phyloP scores from a whole-genome alignment of 2,888 invertebrate genomes.

The Apodemia zela region DNA sequence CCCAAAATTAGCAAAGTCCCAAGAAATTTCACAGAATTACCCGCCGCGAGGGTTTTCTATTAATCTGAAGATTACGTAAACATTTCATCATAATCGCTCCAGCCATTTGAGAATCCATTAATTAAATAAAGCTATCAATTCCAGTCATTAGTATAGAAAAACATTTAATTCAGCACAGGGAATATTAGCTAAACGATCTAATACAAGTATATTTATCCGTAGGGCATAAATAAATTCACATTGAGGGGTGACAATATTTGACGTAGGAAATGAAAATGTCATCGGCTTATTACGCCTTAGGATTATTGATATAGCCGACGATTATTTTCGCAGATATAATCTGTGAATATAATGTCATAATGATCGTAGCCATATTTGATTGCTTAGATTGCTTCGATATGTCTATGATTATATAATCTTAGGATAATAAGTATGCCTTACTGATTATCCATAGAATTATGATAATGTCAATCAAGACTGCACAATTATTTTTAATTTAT shows the following conservation, averaged over 20 bases:
- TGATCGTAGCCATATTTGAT: constrained; percentile 38
- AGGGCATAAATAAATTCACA: constrained; percentile 52
- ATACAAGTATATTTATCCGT: constrained; percentile 50
- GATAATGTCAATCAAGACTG: constrained; percentile 9
- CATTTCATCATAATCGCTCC: too few relatives aligned
- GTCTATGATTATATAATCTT: constrained; percentile 28
- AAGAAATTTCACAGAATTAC: too few relatives aligned
- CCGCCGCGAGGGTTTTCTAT: too few relatives aligned
- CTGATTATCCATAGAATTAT: constrained; percentile 6
- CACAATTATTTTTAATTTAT: neutral
- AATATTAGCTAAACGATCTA: constrained; percentile 45
- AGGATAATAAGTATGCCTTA: constrained; percentile 17
- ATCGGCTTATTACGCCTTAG: constrained; percentile 60
- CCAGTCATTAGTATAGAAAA: constrained; percentile 13
- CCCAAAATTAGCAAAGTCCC: too few relatives aligned
- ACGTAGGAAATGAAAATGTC: constrained; percentile 77
- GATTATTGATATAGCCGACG: constrained; percentile 66
- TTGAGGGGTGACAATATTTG: constrained; percentile 58
- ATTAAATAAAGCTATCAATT: too few relatives aligned
- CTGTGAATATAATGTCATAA: constrained; percentile 32
- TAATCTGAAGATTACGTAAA: too few relatives aligned
- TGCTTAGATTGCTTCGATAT: constrained; percentile 28
- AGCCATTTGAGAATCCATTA: too few relatives aligned
- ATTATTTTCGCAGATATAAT: constrained; percentile 44
- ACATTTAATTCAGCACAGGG: neutral